Base-by-base conservation (phyloP, 2,797 vertebrate genomes). In the Lindbergichthys nudifrons region DNA sequence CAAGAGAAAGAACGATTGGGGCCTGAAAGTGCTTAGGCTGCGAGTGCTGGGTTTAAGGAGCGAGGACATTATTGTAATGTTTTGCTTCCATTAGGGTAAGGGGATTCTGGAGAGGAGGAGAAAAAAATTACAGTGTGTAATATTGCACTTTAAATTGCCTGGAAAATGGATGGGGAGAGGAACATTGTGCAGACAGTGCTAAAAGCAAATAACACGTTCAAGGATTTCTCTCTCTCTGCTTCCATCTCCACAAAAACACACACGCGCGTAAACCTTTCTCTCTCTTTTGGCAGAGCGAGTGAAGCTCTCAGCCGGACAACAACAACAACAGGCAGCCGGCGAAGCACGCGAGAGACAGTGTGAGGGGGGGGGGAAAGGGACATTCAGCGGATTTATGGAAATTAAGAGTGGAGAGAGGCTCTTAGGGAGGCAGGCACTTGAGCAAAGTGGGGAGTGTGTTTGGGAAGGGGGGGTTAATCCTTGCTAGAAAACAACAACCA, bases 21-120 rank as follows among this genome's bases (percentile, higher is more conserved):
- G 90, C 88, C 91, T 88, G 89, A 93, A 94, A 95, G 92, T 94
- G 94, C 92, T 93, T 93, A 93, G 92, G 88, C 93, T 93, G 93
- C 93, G 89, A 93, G 92, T 87, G 85, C 89, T 86, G 89, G 91
- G 90, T 94, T 94, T 94, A 94, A 93, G 92, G 91, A 94, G 92
- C 78, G 89, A 92, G 92, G 88, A 93, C 94, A 94, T 95, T 95
- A 95, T 94, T 94, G 93, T 94, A 95, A 94, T 94, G 94, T 94
- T 95, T 94, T 93, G 93, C 93, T 93, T 95, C 94, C 93, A 95
- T 95, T 95, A 95, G 93, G 89, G 88, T 91, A 90, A 92, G 92
- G 91, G 93, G 93, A 91, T 92, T 92, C 86, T 86, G 85, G 89
- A 85, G 86, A 87, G 82, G 83, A 87, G 81, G 84, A 90, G 82